phyloP scores from a whole-genome alignment of 2,113 vertebrate genomes.

The Quiscalus mexicanus region DNA sequence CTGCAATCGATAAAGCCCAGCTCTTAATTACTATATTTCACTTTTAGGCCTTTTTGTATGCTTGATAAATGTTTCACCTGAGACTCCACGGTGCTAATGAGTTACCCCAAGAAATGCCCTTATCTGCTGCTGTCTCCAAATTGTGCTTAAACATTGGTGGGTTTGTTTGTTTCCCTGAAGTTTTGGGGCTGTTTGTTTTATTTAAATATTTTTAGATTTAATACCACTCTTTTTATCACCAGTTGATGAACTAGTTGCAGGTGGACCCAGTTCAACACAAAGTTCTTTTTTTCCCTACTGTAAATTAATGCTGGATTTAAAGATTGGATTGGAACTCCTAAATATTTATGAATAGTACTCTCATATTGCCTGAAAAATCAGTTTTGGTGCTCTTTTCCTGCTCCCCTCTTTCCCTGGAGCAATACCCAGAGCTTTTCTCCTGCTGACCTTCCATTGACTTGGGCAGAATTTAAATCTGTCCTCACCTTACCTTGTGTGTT shows the following conservation, averaged over 20 bases:
- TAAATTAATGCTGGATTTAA: not conserved
- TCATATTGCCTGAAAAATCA: not conserved
- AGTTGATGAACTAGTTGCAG: not conserved
- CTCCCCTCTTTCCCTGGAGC: not conserved
- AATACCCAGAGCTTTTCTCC: not conserved
- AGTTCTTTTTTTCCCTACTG: not conserved
- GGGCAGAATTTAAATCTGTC: not conserved
- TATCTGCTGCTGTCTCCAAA: not conserved
- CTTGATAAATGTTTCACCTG: constrained; percentile 65
- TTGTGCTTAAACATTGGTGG: not conserved
- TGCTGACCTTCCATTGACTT: not conserved
- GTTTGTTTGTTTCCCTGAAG: not conserved
- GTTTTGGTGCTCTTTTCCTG: not conserved
- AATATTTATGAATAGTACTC: not conserved
- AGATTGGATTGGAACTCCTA: not conserved
- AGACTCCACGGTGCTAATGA: constrained; percentile 1
- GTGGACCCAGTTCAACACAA: not conserved
- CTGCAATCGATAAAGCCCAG: constrained; percentile 76
- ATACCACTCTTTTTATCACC: not conserved
- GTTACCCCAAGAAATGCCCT: not conserved
- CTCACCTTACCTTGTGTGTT: not conserved
- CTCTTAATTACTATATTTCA: constrained; percentile 82
- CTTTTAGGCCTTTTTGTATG: constrained; percentile 70
- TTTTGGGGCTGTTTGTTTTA: not conserved
- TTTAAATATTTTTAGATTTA: not conserved